Conservation (phyloP, 1,140 invertebrate genomes). For the Philopotamus ludificatus region DNA sequence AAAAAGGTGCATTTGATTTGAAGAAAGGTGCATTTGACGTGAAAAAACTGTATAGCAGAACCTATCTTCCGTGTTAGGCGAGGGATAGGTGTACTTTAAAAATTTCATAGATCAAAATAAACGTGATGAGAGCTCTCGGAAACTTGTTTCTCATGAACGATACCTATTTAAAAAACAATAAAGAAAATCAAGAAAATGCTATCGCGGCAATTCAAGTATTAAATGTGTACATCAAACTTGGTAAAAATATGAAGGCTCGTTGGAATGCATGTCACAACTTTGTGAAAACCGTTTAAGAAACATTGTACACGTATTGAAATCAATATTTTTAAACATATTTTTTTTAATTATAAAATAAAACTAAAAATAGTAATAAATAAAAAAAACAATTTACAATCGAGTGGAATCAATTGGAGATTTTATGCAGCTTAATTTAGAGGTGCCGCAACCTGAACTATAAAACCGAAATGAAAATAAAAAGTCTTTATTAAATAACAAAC, state of each 20-base stretch:
- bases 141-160: slow-evolving; percentile 68
- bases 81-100: too few species aligned
- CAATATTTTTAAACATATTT: slow-evolving; percentile 53
- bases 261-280: slow-evolving; percentile 91
- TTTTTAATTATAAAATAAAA: background rate
- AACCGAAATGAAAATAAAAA: background rate
- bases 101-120: slow-evolving; percentile 64
- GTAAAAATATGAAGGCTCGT: slow-evolving; percentile 79
- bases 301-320: slow-evolving; percentile 56
- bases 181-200: slow-evolving; percentile 53
- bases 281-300: slow-evolving; percentile 72
- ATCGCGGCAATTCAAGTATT: slow-evolving; percentile 61
- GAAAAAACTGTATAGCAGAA: too few species aligned
- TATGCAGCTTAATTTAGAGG: slow-evolving; percentile 54
- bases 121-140: slow-evolving; percentile 76
- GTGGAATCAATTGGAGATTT: slow-evolving; percentile 54
- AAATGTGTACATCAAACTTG: slow-evolving; percentile 64
- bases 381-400: slow-evolving; percentile 40
- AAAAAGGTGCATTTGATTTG: too few species aligned
- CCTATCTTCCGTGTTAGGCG: too few species aligned
- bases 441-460: slow-evolving; percentile 59
- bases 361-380: too few species aligned
- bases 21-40: too few species aligned
- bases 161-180: slow-evolving; percentile 53
- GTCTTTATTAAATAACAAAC: too few species aligned